Conservation (phyloP, 2,888 invertebrate species). For the Tromatobia lineatoria region DNA sequence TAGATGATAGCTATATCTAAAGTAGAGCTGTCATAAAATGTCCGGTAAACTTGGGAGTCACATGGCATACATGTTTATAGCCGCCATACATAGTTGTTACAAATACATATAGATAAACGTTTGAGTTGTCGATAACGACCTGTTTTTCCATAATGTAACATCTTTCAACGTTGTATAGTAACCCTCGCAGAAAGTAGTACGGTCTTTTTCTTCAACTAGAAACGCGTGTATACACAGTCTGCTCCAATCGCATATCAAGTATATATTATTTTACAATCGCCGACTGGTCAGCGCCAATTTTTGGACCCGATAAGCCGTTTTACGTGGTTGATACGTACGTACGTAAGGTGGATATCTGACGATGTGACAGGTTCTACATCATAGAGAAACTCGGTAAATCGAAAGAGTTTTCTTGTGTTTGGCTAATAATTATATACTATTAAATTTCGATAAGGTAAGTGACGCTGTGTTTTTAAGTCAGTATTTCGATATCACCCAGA, state of each 20-base stretch:
- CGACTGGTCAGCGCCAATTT: slow-evolving; percentile 16
- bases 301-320: slow-evolving; percentile 11
- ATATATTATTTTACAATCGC: not conserved
- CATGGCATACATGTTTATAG: not conserved
- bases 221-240: not conserved
- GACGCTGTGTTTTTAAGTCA: not conserved
- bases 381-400: not conserved
- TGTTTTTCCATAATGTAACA: slow-evolving; percentile 3
- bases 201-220: not conserved
- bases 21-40: not conserved
- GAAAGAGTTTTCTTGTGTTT: not conserved
- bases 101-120: not conserved
- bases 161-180: not conserved
- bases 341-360: too few relatives aligned
- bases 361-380: slow-evolving; percentile 14
- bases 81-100: not conserved
- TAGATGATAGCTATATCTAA: not conserved
- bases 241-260: not conserved
- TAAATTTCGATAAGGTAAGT: slow-evolving; percentile 26
- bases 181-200: not conserved
- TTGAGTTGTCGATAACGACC: not conserved
- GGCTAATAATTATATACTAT: slow-evolving; percentile 10
- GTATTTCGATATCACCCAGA: too few relatives aligned
- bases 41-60: not conserved
- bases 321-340: slow-evolving; percentile 18